These are phyloP conservation scores for Odontophorus gujanensis DNA, from an alignment of 2,113 vertebrate species.

Conservation along the genomic window DNA sequence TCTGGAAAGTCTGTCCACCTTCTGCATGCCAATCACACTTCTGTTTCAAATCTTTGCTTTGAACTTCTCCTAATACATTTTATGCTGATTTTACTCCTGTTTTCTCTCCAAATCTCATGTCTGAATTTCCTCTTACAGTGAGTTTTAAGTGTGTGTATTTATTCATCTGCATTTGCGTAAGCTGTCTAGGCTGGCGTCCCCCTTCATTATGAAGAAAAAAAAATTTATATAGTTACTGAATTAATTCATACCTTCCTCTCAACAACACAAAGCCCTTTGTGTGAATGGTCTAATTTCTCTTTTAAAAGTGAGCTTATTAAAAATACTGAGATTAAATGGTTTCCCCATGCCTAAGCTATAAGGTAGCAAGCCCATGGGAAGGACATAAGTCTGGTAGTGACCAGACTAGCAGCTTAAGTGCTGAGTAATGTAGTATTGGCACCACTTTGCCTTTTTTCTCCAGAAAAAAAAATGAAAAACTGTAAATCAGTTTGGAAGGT, in stretches of 20 bases:
- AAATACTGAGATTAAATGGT: neutral
- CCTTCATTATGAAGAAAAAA: conserved; percentile 19
- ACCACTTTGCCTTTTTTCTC: neutral
- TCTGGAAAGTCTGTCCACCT: conserved; percentile 62
- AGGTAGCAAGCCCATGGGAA: neutral
- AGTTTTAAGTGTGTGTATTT: neutral
- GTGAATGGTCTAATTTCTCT: neutral
- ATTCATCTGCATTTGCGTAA: neutral
- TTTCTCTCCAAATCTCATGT: neutral
- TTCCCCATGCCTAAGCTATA: neutral
- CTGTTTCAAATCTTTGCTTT: conserved; percentile 41
- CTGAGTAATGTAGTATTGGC: neutral
- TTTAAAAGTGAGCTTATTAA: neutral
- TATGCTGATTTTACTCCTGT: neutral
- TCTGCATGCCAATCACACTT: conserved; percentile 56
- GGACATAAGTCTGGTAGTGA: neutral
- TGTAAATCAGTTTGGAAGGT: conserved; percentile 57
- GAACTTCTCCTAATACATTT: conserved; percentile 30
- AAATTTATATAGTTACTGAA: neutral
- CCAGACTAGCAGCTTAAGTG: neutral
- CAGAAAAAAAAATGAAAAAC: neutral
- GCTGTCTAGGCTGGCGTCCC: neutral
- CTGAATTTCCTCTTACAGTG: neutral
- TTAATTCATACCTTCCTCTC: neutral
- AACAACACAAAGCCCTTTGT: neutral